Percentiles rank a stretch among this genome's conserved stretches.
Conservation (phyloP, 1,140 invertebrate species). For the Drosophila azteca region DNA sequence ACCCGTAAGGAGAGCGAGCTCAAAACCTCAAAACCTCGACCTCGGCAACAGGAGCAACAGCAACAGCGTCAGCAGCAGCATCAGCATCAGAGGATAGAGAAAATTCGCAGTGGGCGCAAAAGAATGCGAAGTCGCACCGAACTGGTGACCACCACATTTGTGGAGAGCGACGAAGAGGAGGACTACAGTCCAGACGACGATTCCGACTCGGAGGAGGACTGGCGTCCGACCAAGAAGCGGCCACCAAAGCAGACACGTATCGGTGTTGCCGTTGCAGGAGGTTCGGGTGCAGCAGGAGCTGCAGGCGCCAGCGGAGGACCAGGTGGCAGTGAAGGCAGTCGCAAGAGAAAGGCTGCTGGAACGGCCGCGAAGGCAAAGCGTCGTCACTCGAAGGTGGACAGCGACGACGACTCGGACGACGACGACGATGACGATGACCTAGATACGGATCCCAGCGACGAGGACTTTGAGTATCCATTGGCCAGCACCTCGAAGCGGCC, state of each 20-base stretch:
- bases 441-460: constrained; percentile 64
- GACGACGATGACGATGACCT: constrained; percentile 58
- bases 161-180: constrained; percentile 76
- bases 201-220: constrained; percentile 81
- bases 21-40: no score
- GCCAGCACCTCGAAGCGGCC: constrained; percentile 55
- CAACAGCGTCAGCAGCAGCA: background rate
- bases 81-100: constrained; percentile 9
- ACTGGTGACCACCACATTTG: constrained; percentile 81
- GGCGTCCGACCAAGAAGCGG: constrained; percentile 76
- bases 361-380: constrained; percentile 60
- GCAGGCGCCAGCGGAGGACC: constrained; percentile 10
- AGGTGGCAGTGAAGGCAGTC: constrained; percentile 36
- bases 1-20: background rate
- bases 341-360: constrained; percentile 55
- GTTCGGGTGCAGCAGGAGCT: background rate
- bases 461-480: constrained; percentile 51
- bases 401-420: constrained; percentile 57
- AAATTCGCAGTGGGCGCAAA: constrained; percentile 13
- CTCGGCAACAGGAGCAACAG: constrained; percentile 10
- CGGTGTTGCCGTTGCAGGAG: no score
- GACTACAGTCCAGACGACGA: constrained; percentile 79
- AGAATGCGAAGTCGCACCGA: constrained; percentile 83
- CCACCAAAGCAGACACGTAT: constrained; percentile 48
- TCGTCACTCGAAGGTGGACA: constrained; percentile 49